Evolutionary conservation across 2,797 vertebrate genomes (phyloP), one percentile per base, ranked within the genome.

Genomic region (Diplodus sargus): DNA sequence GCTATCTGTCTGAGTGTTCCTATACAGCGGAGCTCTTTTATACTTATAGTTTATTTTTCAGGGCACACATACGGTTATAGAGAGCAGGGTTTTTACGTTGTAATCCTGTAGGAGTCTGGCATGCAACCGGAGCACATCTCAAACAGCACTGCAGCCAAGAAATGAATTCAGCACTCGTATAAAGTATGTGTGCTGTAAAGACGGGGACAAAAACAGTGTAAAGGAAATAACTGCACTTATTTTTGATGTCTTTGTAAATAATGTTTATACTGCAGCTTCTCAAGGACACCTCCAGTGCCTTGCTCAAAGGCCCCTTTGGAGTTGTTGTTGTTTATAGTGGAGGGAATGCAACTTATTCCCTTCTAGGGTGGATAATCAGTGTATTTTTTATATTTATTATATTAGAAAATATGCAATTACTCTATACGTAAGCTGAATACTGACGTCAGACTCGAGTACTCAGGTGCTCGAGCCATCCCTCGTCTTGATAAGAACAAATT

Each of bases 191-290:
- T 2, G 5, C 25, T 63, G 9, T 0, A 18, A 16, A 76, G 43
- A 60, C 0, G 0, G 2, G 14, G 43, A 23, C 34, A n/a, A 16
- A 56, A 11, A 5, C 14, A 23, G 11, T 13, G 58, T 59, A 0
- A 14, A 0, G 14, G 51, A n/a, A 16, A 28, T n/a, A 12, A 8
- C 5, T 15, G 7, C 20, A 47, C 52, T 58, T 30, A 25, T 68
- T 45, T 2, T 47, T n/a, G 6, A 12, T 4, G n/a, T 67, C 58
- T 34, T 34, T 34, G 6, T 34, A 9, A 34, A 9, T 34, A 34
- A 8, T 34, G 34, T 9, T 6, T 12, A 14, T 45, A 15, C 16
- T 30, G n/a, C 53, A 3, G 25, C 14, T 22, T 65, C 25, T 23
- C 14, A 0, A 11, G 34, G 53, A 15, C 22, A 1, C 34, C 23